These are phyloP conservation scores for Drosophila colorata DNA, from an alignment of 2,888 invertebrate genomes.

Conservation along the genomic window DNA sequence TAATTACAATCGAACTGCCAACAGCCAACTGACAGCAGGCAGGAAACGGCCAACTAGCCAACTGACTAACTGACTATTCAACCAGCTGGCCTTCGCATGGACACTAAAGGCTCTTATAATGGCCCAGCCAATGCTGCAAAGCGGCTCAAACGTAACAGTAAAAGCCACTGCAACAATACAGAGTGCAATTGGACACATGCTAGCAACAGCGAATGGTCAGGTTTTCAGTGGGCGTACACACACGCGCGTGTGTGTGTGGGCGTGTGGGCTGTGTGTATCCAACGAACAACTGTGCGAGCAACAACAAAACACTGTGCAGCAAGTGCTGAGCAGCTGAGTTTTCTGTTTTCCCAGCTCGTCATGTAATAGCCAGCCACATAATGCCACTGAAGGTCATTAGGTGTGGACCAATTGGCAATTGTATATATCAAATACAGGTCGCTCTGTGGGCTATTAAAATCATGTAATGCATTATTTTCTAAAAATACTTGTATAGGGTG, in stretches of 20 bases:
- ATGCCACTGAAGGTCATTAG: constrained; percentile 33
- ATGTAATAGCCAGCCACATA: constrained; percentile 18
- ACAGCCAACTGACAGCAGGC: constrained; percentile 12
- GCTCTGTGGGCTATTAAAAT: constrained; percentile 9
- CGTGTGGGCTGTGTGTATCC: constrained; percentile 2
- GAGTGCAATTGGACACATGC: constrained; percentile 51
- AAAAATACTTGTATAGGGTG: not conserved
- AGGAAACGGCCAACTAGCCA: constrained; percentile 65
- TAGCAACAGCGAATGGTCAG: constrained; percentile 34
- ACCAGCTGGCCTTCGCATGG: constrained; percentile 29
- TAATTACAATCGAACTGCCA: constrained; percentile 70
- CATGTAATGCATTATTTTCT: not conserved
- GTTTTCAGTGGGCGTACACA: constrained; percentile 13
- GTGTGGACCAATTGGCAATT: constrained; percentile 51
- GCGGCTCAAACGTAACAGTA: constrained; percentile 33
- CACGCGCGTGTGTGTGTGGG: constrained; percentile 8
- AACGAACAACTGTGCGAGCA: constrained; percentile 29
- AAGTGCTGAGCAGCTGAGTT: constrained; percentile 30
- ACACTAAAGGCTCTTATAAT: constrained; percentile 32
- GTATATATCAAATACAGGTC: constrained; percentile 25
- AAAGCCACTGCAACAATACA: constrained; percentile 40
- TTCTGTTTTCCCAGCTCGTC: constrained; percentile 23
- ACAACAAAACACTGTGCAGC: constrained; percentile 26
- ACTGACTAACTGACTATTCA: constrained; percentile 33
- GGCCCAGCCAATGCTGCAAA: constrained; percentile 19